Evolutionary conservation across 1,140 invertebrate genomes (phyloP).

Genomic region (Pogonus chalceus): DNA sequence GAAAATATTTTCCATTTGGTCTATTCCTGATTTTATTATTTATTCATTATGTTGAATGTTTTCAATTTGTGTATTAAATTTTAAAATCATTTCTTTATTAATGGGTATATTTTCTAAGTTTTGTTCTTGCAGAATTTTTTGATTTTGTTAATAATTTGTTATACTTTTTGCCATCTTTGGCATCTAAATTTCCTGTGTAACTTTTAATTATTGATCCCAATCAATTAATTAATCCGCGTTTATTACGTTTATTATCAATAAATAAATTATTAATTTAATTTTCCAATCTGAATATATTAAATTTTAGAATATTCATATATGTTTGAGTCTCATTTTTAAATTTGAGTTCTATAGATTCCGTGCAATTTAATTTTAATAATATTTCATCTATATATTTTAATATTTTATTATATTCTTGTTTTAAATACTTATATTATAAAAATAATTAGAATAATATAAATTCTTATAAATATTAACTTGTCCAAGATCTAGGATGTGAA

Average conservation of each 20-base stretch:
- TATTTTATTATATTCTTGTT: neutral
- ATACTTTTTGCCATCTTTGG: neutral
- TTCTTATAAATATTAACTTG: no score
- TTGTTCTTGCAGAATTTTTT: neutral
- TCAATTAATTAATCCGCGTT: neutral
- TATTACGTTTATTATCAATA: neutral
- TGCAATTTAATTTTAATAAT: neutral
- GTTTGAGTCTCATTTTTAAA: neutral
- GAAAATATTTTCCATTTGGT: neutral
- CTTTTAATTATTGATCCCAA: neutral
- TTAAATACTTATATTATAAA: no score
- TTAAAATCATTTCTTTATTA: slow-evolving; percentile 3
- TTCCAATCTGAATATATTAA: neutral
- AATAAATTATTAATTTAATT: neutral
- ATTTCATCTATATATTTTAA: neutral
- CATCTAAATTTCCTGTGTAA: neutral
- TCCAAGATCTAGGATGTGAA: no score
- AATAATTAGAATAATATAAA: no score
- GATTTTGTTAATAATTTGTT: neutral
- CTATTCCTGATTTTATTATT: neutral
- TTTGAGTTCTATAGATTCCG: neutral
- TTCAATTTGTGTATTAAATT: slow-evolving; percentile 1
- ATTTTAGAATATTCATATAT: neutral
- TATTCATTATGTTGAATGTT: neutral
- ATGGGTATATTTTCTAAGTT: neutral